Evolutionary conservation across 2,113 vertebrate species (phyloP), one percentile per base, ranked within the genome.

Genomic region (Charadrius vociferus): DNA sequence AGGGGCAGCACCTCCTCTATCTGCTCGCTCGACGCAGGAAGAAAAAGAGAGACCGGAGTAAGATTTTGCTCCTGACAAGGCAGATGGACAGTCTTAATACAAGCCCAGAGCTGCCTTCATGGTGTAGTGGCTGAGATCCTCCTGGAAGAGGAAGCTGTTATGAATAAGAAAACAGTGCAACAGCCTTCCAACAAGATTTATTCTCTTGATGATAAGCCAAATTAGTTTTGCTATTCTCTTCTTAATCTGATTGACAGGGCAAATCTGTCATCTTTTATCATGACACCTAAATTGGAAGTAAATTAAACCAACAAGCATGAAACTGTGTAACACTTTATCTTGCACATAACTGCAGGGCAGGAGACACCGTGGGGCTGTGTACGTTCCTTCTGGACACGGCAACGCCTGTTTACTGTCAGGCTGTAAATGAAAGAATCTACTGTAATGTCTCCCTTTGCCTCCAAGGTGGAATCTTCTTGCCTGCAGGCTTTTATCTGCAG

Each of bases 201-300:
- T 95, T 72, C 77, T 77, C 72, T 17, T 27, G 75, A 71, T 90
- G 89, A 81, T 84, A 59, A 90, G 58, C 75, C 83, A 90, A 89
- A 91, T 95, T 71, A 95, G 68, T 62, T 86, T 68, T 89, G 83
- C 81, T 86, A 6, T 88, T 95, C 59, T 84, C 65, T 89, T 83
- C 68, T 18, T 59, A 53, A 75, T 70, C 75, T 88, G 94, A 88
- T 26, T 84, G 94, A 89, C 73, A 36, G 80, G 82, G 49, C 22
- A 49, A 52, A 82, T 75, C 81, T 89, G 61, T 91, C 95, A 75
- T 30, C 84, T 58, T 50, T 70, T 53, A 34, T 67, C 41, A 34
- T 20, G 71, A 36, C 66, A 34, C 81, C 67, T 62, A 34, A 73
- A n/a, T 6, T n/a, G 90, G 75, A 34, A 83, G 37, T 4, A 9